Base-by-base conservation (phyloP, 2,797 vertebrate species). In the Heliangelus exortis region DNA sequence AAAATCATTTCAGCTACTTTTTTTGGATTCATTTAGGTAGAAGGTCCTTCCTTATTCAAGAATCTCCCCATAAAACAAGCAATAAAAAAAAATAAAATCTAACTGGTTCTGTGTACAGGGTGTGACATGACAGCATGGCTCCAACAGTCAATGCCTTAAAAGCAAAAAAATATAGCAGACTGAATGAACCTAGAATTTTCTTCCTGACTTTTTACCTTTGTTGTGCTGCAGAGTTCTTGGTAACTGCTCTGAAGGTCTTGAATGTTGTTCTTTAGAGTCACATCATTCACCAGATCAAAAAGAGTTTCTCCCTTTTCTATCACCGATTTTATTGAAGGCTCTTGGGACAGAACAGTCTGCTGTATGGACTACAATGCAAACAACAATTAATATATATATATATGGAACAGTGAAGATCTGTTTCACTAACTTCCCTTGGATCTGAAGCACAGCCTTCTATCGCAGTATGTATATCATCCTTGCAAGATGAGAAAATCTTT, bases 251-350 rank as follows among this genome's bases (percentile, higher is more conserved):
- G 98, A 72, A 99, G 97, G 68, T 97, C 98, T 80, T 97, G 97
- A 89, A 99, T 97, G 95, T 98, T 99, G 85, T 98, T 98, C 92
- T 98, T 98, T 87, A 99, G 96, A 63, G 98, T 97, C 31, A 96
- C 96, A 66, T 99, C 99, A 88, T 98, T 98, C 58, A 99, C 97
- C 34, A 98, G 67, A 61, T 97, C 98, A 91, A 97, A 96, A 74
- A 99, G 98, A 39, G 98, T 97, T 25, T 99, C 98, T 18, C 99
- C 99, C 93, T 99, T 99, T 97, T 99, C 99, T 88, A 97, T 94
- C 91, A 99, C 98, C 2, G 98, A 99, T 91, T 97, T 99, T 91
- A 99, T 91, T 8, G 98, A 98, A 14, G 98, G 98, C 54, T 99
- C 99, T 14, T 98, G 98, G 45, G 99, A 99, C 89, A 99, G 97